phyloP scores from a whole-genome alignment of 2,888 invertebrate genomes.

The Ctenicera cuprea region DNA sequence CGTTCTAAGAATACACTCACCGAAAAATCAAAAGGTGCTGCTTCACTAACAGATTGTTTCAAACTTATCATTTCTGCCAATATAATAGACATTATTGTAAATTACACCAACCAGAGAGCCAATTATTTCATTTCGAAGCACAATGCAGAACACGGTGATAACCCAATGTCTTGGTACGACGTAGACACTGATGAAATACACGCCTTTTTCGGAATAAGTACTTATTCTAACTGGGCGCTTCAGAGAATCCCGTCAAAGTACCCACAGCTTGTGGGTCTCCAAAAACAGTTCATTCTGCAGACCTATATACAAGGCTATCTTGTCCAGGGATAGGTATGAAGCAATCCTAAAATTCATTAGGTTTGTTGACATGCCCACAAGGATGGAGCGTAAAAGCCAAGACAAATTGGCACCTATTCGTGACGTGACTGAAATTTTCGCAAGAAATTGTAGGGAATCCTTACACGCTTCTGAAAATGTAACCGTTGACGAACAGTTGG shows the following conservation, averaged over 20 bases:
- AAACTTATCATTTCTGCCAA: background rate
- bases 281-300: background rate
- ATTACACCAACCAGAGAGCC: background rate
- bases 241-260: background rate
- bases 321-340: background rate
- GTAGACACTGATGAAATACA: background rate
- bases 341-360: background rate
- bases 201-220: background rate
- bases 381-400: background rate
- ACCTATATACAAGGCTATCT: constrained; percentile 8
- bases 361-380: background rate
- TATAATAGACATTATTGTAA: background rate
- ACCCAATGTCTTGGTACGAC: background rate
- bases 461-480: background rate
- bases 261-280: background rate
- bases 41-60: background rate
- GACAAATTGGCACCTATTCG: background rate
- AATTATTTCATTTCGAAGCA: background rate
- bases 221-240: constrained; percentile 3
- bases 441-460: background rate
- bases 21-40: background rate
- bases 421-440: background rate
- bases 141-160: background rate
- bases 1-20: background rate
- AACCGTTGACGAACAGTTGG: background rate